These are phyloP conservation scores for Sphecodes monilicornis DNA, from an alignment of 2,888 invertebrate species.

Conservation along the genomic window DNA sequence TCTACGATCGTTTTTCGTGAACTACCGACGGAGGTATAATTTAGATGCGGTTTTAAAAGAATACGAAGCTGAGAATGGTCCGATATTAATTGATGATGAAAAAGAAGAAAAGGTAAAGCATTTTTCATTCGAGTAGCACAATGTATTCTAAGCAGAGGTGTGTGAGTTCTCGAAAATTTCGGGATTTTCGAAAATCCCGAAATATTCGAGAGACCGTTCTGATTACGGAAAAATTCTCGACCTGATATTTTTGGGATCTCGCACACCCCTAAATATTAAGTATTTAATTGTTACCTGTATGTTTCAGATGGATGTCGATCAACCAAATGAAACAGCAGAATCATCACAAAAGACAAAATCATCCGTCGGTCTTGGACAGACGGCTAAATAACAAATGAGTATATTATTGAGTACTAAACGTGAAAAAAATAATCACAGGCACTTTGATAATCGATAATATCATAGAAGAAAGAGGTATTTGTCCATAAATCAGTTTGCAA, in stretches of 20 bases:
- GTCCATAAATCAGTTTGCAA: slow-evolving; percentile 53
- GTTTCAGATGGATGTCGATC: slow-evolving; percentile 82
- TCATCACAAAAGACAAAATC: slow-evolving; percentile 81
- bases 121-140: background rate
- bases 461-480: slow-evolving; percentile 56
- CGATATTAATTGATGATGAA: slow-evolving; percentile 84
- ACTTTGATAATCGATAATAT: slow-evolving; percentile 67
- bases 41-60: slow-evolving; percentile 94
- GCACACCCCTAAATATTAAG: background rate
- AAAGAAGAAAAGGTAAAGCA: slow-evolving; percentile 83
- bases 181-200: background rate
- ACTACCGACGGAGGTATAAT: slow-evolving; percentile 95
- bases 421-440: slow-evolving; percentile 65
- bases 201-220: no score
- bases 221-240: background rate
- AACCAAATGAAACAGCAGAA: slow-evolving; percentile 79
- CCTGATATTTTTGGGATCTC: background rate
- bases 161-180: background rate
- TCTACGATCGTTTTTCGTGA: slow-evolving; percentile 95
- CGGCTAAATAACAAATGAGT: slow-evolving; percentile 82
- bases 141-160: background rate
- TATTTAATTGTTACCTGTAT: background rate
- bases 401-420: slow-evolving; percentile 68
- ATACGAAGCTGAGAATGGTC: slow-evolving; percentile 92
- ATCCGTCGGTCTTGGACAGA: slow-evolving; percentile 76